Evolutionary conservation across 2,888 invertebrate species (phyloP).

Genomic region (Agrochola lychnidis): DNA sequence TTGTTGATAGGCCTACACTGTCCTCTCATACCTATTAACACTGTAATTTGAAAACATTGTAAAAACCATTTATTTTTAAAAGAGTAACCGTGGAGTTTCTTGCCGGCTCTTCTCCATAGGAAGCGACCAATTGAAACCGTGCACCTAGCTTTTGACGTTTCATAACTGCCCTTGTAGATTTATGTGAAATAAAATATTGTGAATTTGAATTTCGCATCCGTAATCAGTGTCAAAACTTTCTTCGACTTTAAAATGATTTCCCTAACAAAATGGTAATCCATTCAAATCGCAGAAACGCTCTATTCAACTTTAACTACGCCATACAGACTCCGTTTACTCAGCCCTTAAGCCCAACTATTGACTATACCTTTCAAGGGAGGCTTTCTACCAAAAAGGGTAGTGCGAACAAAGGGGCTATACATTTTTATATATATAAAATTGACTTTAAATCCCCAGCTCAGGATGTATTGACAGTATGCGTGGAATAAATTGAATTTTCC

Average conservation of each 20-base stretch:
- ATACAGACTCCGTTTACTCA: conserved; percentile 40
- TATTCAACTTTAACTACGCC: conserved; percentile 41
- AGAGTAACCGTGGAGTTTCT: too few relatives aligned
- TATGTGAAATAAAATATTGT: too few relatives aligned
- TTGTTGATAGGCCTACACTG: too few relatives aligned
- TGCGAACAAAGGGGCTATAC: conserved; percentile 59
- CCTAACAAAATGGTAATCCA: conserved; percentile 31
- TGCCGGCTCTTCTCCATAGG: too few relatives aligned
- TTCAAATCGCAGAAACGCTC: conserved; percentile 41
- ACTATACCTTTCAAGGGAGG: conserved; percentile 42
- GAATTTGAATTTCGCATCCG: too few relatives aligned
- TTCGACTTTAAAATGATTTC: conserved; percentile 9
- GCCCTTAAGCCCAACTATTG: conserved; percentile 48
- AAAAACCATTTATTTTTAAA: too few relatives aligned
- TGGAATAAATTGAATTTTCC: conserved; percentile 79
- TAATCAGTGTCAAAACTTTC: not conserved
- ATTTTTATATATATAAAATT: conserved; percentile 77
- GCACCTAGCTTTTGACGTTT: too few relatives aligned
- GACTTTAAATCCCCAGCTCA: conserved; percentile 79
- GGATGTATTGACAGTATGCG: conserved; percentile 70
- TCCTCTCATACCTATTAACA: too few relatives aligned
- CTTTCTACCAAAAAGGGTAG: conserved; percentile 51
- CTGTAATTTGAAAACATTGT: too few relatives aligned
- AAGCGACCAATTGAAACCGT: too few relatives aligned
- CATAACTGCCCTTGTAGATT: too few relatives aligned